A percentile compares a stretch with the other conserved stretches of the same genome.
Conservation (phyloP, 2,113 vertebrate species). For the Sisor rabdophorus region DNA sequence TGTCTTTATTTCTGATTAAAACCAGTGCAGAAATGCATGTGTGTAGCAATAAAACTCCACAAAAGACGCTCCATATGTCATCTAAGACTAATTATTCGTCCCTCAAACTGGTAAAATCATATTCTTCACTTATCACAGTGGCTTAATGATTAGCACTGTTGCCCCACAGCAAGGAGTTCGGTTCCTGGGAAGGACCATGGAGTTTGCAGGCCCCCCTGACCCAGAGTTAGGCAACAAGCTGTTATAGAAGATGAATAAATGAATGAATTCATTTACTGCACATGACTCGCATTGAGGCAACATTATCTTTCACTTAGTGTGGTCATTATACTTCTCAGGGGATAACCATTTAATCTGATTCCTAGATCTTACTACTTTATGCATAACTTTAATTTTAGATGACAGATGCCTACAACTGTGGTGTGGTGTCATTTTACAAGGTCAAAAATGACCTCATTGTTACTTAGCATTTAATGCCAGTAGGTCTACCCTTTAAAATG, state of each 20-base stretch:
- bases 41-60: neutral
- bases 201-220: too few relatives aligned
- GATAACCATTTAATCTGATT: conserved; percentile 3
- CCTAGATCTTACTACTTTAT: neutral
- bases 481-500: conserved; percentile 66
- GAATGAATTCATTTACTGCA: neutral
- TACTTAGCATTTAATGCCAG: conserved; percentile 61
- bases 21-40: conserved; percentile 7
- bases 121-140: neutral
- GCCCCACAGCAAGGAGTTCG: too few relatives aligned
- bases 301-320: neutral
- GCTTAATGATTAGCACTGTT: too few relatives aligned
- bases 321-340: neutral
- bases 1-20: neutral
- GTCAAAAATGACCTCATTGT: conserved; percentile 66
- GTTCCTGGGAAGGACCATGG: too few relatives aligned
- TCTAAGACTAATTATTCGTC: neutral
- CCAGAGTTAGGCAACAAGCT: too few relatives aligned
- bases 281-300: neutral
- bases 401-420: conserved; percentile 2
- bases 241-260: too few relatives aligned
- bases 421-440: conserved; percentile 48
- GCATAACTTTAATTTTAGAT: neutral
- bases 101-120: neutral
- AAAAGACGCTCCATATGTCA: conserved; percentile 26